These are phyloP conservation scores for Eupithecia insigniata DNA, from an alignment of 2,888 invertebrate genomes.

Conservation along the genomic window DNA sequence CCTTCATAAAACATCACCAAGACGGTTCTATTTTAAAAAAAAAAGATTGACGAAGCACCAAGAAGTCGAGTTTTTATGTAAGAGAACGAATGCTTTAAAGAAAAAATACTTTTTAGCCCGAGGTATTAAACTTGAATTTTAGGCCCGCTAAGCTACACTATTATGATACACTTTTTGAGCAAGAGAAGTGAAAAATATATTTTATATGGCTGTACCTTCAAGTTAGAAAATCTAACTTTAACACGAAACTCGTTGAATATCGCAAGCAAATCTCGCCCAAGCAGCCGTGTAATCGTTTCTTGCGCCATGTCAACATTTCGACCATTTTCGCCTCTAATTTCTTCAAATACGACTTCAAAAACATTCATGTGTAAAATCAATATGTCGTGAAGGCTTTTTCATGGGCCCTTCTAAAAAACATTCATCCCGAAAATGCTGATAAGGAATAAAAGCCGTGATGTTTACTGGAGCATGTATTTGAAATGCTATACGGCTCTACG, in stretches of 20 bases:
- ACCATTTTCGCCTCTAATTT: slow-evolving; percentile 36
- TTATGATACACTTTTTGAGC: too few relatives aligned
- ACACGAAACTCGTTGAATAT: slow-evolving; percentile 3
- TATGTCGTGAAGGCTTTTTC: slow-evolving; percentile 29
- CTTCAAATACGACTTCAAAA: slow-evolving; percentile 27
- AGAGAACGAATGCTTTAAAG: too few relatives aligned
- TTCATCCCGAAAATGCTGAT: slow-evolving; percentile 19
- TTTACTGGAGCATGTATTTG: slow-evolving; percentile 1
- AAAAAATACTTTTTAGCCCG: too few relatives aligned
- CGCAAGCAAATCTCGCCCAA: slow-evolving; percentile 30
- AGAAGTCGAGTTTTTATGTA: too few relatives aligned
- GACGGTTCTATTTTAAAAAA: too few relatives aligned
- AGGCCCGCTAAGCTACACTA: too few relatives aligned
- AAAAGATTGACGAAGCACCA: too few relatives aligned
- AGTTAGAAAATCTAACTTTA: neutral
- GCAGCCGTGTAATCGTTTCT: slow-evolving; percentile 44
- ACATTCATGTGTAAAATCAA: slow-evolving; percentile 39
- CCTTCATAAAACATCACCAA: too few relatives aligned
- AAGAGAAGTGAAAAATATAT: too few relatives aligned
- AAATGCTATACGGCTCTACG: neutral
- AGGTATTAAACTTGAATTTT: too few relatives aligned
- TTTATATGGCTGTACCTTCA: neutral
- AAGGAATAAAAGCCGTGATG: neutral
- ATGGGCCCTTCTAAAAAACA: slow-evolving; percentile 16
- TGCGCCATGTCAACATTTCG: slow-evolving; percentile 38